Conservation (phyloP, 2,888 invertebrate genomes). For the Polia nebulosa region DNA sequence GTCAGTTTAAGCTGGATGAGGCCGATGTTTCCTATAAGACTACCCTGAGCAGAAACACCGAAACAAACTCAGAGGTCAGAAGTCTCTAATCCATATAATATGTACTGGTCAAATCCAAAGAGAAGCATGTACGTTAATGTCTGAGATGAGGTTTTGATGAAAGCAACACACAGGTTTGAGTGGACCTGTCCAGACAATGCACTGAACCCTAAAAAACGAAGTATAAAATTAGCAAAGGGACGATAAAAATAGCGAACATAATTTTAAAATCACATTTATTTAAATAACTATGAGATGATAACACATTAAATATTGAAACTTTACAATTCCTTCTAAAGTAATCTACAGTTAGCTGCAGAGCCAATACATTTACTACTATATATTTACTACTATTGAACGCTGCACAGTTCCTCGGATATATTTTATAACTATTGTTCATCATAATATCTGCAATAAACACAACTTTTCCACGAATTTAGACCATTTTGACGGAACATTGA, state of each 20-base stretch:
- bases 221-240: neutral
- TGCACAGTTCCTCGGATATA: conserved; percentile 22
- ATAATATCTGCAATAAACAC: conserved; percentile 23
- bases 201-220: too few relatives aligned
- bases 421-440: conserved; percentile 32
- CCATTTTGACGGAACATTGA: conserved; percentile 31
- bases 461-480: conserved; percentile 15
- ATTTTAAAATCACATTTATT: conserved; percentile 42
- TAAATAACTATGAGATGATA: conserved; percentile 25
- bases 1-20: too few relatives aligned
- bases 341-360: neutral
- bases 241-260: conserved; percentile 5
- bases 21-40: too few relatives aligned
- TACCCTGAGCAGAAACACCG: too few relatives aligned
- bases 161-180: too few relatives aligned
- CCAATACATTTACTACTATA: too few relatives aligned
- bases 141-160: too few relatives aligned
- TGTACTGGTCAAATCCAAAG: too few relatives aligned
- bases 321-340: conserved; percentile 18
- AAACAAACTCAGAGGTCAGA: too few relatives aligned
- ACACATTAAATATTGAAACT: conserved; percentile 28
- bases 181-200: too few relatives aligned
- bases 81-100: too few relatives aligned
- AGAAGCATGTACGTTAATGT: too few relatives aligned
- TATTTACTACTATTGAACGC: conserved; percentile 30